Evolutionary conservation across 2,888 invertebrate genomes (phyloP), one percentile per base, ranked within the genome.

Genomic region (Choreutis nemorana): DNA sequence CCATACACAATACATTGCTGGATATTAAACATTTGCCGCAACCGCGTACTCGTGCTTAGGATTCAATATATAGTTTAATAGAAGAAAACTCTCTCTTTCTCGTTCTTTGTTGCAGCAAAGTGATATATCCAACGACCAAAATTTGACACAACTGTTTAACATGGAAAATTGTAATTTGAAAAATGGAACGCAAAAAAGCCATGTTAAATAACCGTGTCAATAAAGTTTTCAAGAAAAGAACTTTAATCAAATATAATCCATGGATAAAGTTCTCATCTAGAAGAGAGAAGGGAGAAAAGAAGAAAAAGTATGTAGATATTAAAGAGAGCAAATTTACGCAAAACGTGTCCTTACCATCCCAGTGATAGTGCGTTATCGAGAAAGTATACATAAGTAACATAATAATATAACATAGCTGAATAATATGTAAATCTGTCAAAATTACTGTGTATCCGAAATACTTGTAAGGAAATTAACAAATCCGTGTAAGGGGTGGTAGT

Each of bases 281-380:
- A n/a, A 55, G 44, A 58, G 45, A 53, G 48, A 39, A 48, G 40
- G 50, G 35, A 48, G 42, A 42, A 38, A 38, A 32, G 27, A 35
- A 46, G 50, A 31, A 35, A 23, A 52, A 50, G n/a, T n/a, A n/a
- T n/a, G n/a, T n/a, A n/a, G n/a, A n/a, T n/a, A n/a, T n/a, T n/a
- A n/a, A n/a, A n/a, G n/a, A n/a, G 46, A 41, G 48, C 54, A 48
- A 57, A 58, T 50, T 57, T 58, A 63, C 59, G 53, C 49, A 62
- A 62, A 55, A 67, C 55, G 68, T 65, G 70, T 64, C 61, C 67
- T 71, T 71, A 73, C 71, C 70, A 65, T 68, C 66, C 60, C 55
- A 61, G 48, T 57, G 59, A 61, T 50, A 61, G 71, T 71, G 72
- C 68, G 55, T 59, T 26, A 60, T 58, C 43, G 48, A 59, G 55